Base-by-base conservation (phyloP, 2,888 invertebrate species). In the Lobophora halterata region DNA sequence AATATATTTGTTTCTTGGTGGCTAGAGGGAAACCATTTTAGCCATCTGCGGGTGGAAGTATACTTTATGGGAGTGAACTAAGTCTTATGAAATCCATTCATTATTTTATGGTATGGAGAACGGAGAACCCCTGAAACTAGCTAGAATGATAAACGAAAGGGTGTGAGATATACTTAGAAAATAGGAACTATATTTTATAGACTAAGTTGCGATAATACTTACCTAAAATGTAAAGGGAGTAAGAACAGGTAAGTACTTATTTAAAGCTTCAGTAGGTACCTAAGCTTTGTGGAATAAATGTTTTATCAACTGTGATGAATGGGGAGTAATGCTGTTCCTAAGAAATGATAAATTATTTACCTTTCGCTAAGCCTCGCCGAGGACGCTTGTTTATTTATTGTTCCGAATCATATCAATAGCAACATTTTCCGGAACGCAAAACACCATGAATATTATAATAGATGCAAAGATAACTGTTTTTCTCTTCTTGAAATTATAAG, bases 1-100 rank as follows among this genome's bases (percentile, higher is more conserved):
- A 78, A 85, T 83, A 81, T 83, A 83, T 86, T 83, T 85, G 80
- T 81, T 81, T 79, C 75, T 78, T 69, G 71, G 79, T 72, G 79
- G 82, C 73, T 76, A 69, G 72, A 71, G 71, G 74, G 72, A 71
- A 73, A 68, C 71, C 77, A 71, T 80, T 81, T 73, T 64, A 69
- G 69, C 70, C 76, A 72, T 76, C 78, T 77, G 75, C 67, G 71
- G 66, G 71, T 67, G 59, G 58, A 71, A 74, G 76, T 74, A 72
- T 75, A 72, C 69, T 75, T 71, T 69, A 71, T 65, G 63, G 58
- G 61, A 61, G 57, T 60, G 61, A 65, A 65, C 60, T 65, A 62
- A 49, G 42, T 46, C 49, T 52, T 69, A 71, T 65, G 65, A 68
- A 65, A 63, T 70, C 58, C 66, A 66, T 70, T 65, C 61, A 57